A percentile compares a stretch with the other conserved stretches of the same genome.
Conservation (phyloP, 2,888 invertebrate genomes). For the Phanerotoma sp. region DNA sequence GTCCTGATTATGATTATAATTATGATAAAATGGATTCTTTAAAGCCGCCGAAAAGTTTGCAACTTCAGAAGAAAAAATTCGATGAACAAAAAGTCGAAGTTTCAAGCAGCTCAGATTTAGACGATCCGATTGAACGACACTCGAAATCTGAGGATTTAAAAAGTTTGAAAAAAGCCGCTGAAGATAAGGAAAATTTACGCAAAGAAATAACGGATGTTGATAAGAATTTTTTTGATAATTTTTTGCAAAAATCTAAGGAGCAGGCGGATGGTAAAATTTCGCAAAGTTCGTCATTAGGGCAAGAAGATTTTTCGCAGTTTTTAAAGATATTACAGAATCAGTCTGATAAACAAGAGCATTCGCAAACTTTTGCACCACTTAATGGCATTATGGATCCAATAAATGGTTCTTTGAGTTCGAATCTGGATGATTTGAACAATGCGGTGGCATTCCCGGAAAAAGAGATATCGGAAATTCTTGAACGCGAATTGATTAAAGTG, state of each 20-base stretch:
- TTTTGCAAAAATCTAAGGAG: conserved; percentile 45
- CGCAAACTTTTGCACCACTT: too few species aligned
- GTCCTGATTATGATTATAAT: conserved; percentile 40
- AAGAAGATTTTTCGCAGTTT: conserved; percentile 54
- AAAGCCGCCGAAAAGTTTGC: conserved; percentile 42
- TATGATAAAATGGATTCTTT: conserved; percentile 42
- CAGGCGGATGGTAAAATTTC: conserved; percentile 49
- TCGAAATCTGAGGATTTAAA: conserved; percentile 46
- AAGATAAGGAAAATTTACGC: conserved; percentile 47
- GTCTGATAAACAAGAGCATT: conserved; percentile 37
- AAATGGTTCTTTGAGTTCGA: too few species aligned
- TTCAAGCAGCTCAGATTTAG: conserved; percentile 51
- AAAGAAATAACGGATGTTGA: conserved; percentile 55
- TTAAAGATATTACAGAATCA: conserved; percentile 49
- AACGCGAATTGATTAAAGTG: conserved; percentile 41
- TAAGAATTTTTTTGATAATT: conserved; percentile 52
- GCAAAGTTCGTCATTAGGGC: conserved; percentile 50
- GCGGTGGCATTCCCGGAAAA: conserved; percentile 49
- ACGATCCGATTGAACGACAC: conserved; percentile 52
- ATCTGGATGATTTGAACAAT: conserved; percentile 49
- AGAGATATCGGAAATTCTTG: conserved; percentile 51
- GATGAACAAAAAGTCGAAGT: conserved; percentile 51
- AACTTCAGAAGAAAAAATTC: conserved; percentile 46
- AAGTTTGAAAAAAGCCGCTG: conserved; percentile 36
- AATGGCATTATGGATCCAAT: too few species aligned